phyloP scores from a whole-genome alignment of 1,140 invertebrate genomes.

The Drosophila mauritiana region DNA sequence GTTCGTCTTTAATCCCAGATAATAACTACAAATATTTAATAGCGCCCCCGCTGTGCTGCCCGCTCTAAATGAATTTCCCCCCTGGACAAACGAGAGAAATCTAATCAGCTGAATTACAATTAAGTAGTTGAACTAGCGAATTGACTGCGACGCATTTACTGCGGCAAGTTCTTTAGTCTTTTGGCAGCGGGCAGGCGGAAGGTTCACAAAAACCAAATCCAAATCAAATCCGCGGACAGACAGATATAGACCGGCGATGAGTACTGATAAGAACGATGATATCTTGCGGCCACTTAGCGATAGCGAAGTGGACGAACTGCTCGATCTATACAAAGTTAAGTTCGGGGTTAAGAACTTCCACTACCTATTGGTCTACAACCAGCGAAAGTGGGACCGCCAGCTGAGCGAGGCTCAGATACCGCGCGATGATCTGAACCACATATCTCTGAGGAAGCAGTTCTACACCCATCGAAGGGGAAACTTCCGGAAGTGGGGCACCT shows the following conservation, averaged over 20 bases:
- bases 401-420: slow-evolving; percentile 37
- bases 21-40: not conserved
- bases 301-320: slow-evolving; percentile 66
- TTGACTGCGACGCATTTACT: slow-evolving; percentile 12
- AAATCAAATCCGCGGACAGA: slow-evolving; percentile 1
- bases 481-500: slow-evolving; percentile 70
- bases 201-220: slow-evolving; percentile 1
- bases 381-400: slow-evolving; percentile 73
- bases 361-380: slow-evolving; percentile 73
- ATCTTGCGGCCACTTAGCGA: slow-evolving; percentile 67
- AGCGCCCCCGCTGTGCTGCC: not conserved
- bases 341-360: slow-evolving; percentile 63
- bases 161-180: slow-evolving; percentile 12
- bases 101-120: slow-evolving; percentile 65
- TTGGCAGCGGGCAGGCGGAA: slow-evolving; percentile 4
- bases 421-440: slow-evolving; percentile 20
- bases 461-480: slow-evolving; percentile 62
- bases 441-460: slow-evolving; percentile 69
- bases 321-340: slow-evolving; percentile 58
- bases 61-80: not conserved
- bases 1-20: no score
- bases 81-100: slow-evolving; percentile 44
- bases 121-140: slow-evolving; percentile 35
- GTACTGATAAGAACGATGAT: slow-evolving; percentile 54
- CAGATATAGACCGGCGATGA: slow-evolving; percentile 30